These are phyloP conservation scores for Misgurnus anguillicaudatus DNA, from an alignment of 2,113 vertebrate species.

Conservation along the genomic window DNA sequence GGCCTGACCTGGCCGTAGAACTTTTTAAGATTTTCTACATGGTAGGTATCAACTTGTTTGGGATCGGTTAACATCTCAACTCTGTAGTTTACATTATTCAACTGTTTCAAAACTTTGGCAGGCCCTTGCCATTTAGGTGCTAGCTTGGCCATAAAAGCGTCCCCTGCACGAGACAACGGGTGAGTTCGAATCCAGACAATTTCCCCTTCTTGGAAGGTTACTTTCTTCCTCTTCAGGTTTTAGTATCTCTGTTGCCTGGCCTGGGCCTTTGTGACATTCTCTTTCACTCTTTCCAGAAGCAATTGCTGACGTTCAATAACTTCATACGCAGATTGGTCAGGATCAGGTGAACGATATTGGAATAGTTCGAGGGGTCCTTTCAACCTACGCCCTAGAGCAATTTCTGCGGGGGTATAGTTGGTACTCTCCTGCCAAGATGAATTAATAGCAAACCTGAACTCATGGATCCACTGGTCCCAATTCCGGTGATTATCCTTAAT, in stretches of 20 bases:
- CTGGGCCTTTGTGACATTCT: not conserved
- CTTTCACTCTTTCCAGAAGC: not conserved
- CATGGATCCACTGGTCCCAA: no score
- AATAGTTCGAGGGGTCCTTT: not conserved
- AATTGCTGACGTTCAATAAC: not conserved
- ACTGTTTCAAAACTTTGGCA: not conserved
- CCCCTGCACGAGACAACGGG: not conserved
- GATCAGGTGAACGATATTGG: conserved; percentile 1
- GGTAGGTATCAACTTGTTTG: not conserved
- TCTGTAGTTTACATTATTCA: conserved; percentile 5
- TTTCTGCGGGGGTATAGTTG: not conserved
- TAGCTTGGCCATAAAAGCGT: not conserved
- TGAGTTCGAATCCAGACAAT: not conserved
- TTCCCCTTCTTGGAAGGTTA: not conserved
- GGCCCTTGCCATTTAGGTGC: not conserved
- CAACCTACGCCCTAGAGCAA: not conserved
- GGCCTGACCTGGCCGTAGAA: not conserved
- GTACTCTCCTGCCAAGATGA: no score
- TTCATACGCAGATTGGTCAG: not conserved
- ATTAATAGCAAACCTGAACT: no score
- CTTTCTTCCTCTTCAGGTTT: not conserved
- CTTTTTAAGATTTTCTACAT: not conserved
- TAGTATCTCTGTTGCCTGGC: not conserved
- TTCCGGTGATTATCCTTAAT: not conserved
- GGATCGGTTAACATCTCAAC: not conserved